phyloP scores from a whole-genome alignment of 2,888 invertebrate genomes.

The Polydrusus tereticollis region DNA sequence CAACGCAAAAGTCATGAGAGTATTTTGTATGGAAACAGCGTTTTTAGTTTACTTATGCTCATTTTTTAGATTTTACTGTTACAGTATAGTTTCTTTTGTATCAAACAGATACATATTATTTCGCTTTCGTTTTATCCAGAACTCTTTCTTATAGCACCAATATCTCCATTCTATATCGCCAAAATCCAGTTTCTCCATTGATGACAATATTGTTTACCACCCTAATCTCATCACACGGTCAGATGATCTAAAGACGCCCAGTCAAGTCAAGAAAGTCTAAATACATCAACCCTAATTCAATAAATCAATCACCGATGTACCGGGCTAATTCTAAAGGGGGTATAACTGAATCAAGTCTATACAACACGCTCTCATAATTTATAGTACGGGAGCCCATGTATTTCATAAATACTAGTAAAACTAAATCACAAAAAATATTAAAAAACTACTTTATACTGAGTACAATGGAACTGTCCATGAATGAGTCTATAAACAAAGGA shows the following conservation, averaged over 20 bases:
- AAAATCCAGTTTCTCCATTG: not conserved
- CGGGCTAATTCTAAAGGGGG: slow-evolving; percentile 38
- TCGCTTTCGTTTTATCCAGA: too few relatives aligned
- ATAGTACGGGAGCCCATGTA: not conserved
- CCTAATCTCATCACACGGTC: slow-evolving; percentile 37
- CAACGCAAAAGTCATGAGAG: not conserved
- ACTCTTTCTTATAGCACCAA: too few relatives aligned
- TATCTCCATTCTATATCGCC: too few relatives aligned
- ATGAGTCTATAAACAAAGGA: too few relatives aligned
- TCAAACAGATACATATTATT: too few relatives aligned
- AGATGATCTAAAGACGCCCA: slow-evolving; percentile 42
- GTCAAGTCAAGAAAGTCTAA: slow-evolving; percentile 39
- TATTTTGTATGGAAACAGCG: slow-evolving; percentile 8
- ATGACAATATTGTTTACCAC: slow-evolving; percentile 14
- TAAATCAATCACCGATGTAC: slow-evolving; percentile 40
- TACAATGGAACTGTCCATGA: too few relatives aligned
- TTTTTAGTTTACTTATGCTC: not conserved
- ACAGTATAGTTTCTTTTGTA: too few relatives aligned
- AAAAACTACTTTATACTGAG: too few relatives aligned
- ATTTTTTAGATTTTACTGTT: not conserved
- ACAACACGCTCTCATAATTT: slow-evolving; percentile 14
- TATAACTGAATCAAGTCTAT: slow-evolving; percentile 32
- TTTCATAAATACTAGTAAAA: not conserved
- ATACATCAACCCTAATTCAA: slow-evolving; percentile 45
- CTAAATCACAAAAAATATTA: too few relatives aligned